Base-by-base conservation (phyloP, 2,888 invertebrate species). In the Micoletzkya japonica region DNA sequence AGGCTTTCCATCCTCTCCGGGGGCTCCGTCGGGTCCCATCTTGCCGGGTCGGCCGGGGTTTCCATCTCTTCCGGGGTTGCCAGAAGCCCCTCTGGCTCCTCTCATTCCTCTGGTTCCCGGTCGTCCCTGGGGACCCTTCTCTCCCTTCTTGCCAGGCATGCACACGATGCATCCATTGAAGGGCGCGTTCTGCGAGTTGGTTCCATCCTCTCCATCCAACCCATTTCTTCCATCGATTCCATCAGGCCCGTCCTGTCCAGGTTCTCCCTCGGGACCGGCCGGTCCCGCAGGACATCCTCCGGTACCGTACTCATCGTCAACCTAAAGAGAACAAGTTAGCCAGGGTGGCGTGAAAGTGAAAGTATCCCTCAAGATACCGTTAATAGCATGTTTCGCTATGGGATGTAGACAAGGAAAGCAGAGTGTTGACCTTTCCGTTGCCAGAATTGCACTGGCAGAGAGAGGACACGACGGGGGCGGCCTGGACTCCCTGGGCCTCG, bases 21-120 rank as follows among this genome's bases (percentile, higher is more conserved):
- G 73, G 36, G 72, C 36, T 69, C 79, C 79, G 54, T 75, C 72
- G 64, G 73, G 70, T 73, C 79, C 79, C 71, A 76, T 77, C 36
- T 76, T 75, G 73, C 79, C 79, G n/a, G 73, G 74, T 54, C 73
- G 68, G 72, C 79, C 79, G 30, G 79, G 79, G 52, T 76, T 76
- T 71, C 78, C 70, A 52, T 77, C 76, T 52, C 67, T 63, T 68
- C 76, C 76, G 58, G 76, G 75, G 2, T 70, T 68, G 60, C 76
- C 76, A 34, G 69, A 50, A n/a, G 76, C 77, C 71, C 76, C 76
- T 36, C 76, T 72, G 67, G 73, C 72, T 73, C 79, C 79, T 54
- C 79, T 74, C 79, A 79, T 79, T 73, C 79, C 79, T 44, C 79
- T 73, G 1, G 76, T 72, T 64, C 79, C 79, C 10, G 79, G 79